Evolutionary conservation across 1,140 invertebrate species (phyloP).

Genomic region (Habropoda laboriosa): DNA sequence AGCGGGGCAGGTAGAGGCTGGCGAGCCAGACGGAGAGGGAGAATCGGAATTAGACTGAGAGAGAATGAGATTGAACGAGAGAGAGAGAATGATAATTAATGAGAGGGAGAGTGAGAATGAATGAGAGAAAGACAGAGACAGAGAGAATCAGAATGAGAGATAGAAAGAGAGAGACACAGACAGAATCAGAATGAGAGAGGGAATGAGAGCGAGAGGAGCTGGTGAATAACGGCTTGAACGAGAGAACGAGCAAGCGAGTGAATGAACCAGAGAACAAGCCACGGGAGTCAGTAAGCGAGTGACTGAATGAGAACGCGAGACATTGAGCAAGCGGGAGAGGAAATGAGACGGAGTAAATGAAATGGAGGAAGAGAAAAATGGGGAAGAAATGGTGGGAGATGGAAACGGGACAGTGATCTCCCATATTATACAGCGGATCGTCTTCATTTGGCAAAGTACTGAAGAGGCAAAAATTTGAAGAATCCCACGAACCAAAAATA

Average conservation of each 20-base stretch:
- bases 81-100: too few relatives aligned
- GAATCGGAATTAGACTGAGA: too few relatives aligned
- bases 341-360: neutral
- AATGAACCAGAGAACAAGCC: constrained; percentile 18
- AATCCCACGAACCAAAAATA: neutral
- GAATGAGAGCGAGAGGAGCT: neutral
- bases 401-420: neutral
- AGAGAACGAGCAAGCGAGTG: constrained; percentile 13
- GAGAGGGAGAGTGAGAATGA: neutral
- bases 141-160: neutral
- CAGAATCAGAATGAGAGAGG: too few relatives aligned
- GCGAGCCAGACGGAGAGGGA: too few relatives aligned
- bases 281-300: neutral
- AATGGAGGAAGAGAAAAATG: neutral
- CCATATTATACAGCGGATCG: neutral
- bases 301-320: neutral
- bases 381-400: neutral
- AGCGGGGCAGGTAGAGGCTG: neutral
- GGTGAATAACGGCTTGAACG: constrained; percentile 18
- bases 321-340: too few relatives aligned
- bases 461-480: too few relatives aligned
- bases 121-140: neutral
- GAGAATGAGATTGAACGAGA: neutral
- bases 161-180: neutral
- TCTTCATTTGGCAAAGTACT: neutral